phyloP scores from a whole-genome alignment of 1,140 invertebrate species.

The Homarus americanus region DNA sequence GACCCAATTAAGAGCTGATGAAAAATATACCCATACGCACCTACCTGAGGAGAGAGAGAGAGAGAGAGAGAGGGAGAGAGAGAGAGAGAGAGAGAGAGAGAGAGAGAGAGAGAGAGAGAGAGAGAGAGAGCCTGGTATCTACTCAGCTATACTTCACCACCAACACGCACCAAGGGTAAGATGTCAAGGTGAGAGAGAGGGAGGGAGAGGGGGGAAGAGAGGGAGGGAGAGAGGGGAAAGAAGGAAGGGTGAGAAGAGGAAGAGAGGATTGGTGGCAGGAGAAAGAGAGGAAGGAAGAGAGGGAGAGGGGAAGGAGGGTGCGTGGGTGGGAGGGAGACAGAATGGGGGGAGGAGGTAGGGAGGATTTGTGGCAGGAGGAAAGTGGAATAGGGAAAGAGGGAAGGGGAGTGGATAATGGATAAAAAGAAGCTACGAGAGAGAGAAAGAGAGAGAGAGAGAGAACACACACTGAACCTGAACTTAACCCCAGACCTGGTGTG shows the following conservation, averaged over 20 bases:
- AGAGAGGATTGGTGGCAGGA: too few relatives aligned
- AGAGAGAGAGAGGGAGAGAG: conserved; percentile 12
- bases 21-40: too few relatives aligned
- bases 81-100: neutral
- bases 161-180: too few relatives aligned
- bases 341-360: neutral
- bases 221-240: neutral
- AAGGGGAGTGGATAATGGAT: neutral
- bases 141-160: too few relatives aligned
- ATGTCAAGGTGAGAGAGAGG: neutral
- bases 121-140: too few relatives aligned
- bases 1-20: too few relatives aligned
- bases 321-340: neutral
- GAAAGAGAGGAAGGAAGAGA: neutral
- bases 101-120: too few relatives aligned
- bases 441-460: too few relatives aligned
- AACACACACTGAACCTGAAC: too few relatives aligned
- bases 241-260: neutral
- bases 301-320: neutral
- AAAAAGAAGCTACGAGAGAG: too few relatives aligned
- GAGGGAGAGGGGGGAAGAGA: neutral
- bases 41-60: conserved; percentile 4
- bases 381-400: neutral
- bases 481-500: too few relatives aligned
- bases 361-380: neutral